Evolutionary conservation across 30 jellyfish, hydroid and myxozoan species (phyloP), one percentile per base, ranked within the genome.

Genomic region (Morbakka virulenta): DNA sequence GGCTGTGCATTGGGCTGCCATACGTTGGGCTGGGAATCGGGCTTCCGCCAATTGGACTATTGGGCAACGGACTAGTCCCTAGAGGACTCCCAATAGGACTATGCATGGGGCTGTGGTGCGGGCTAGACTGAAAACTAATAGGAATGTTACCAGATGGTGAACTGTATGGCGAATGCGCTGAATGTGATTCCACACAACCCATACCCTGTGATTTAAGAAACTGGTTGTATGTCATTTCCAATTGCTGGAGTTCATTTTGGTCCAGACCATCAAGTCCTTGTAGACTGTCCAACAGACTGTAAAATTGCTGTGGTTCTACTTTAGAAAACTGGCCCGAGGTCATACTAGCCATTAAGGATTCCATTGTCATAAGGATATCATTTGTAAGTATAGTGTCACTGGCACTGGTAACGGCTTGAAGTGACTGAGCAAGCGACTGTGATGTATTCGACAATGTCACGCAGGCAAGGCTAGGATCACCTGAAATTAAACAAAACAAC

Each of bases 181-280:
- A 72, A 28, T 61, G 34, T 50, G 89, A 78, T 49, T 30, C 67
- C 52, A 69, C 48, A 47, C 84, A 79, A 50, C 73, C 76, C 32
- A 75, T 52, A 32, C 80, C 79, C 17, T 79, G 75, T 2, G 87
- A 72, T 76, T 89, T 89, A n/a, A 83, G 35, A 57, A 69, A 89
- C 34, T 82, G 93, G 69, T 88, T 82, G 80, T 89, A 89, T 2
- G 97, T 82, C 26, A 61, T 80, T 65, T 89, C 97, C 0, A 89
- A 86, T 48, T 83, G 96, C 23, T 83, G 95, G 20, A 89, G 27
- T 62, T 89, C 97, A 50, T 76, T 36, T 49, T 51, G 97, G 87
- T 83, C 76, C 33, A 89, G 74, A 3, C 97, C 97, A 26, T 82
- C 96, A 23, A 89, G 73, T 62, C 91, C 94, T 77, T 89, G 97